These are phyloP conservation scores for Rhineura floridana DNA, from an alignment of 2,113 vertebrate genomes.

Conservation along the genomic window DNA sequence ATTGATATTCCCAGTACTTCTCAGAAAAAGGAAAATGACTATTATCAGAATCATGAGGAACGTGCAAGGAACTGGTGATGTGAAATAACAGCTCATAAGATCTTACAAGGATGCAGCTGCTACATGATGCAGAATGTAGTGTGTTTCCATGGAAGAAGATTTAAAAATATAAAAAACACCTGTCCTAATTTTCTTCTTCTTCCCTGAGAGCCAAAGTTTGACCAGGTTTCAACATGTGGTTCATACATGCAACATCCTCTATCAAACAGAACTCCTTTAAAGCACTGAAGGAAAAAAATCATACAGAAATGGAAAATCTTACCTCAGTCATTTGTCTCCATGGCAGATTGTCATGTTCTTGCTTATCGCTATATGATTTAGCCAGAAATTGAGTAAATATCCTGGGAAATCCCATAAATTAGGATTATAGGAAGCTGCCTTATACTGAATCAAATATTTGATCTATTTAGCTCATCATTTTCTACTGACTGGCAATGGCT, in stretches of 20 bases:
- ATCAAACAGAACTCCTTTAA: background rate
- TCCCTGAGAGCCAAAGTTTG: too few species aligned
- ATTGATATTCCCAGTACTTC: background rate
- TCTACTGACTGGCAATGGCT: background rate
- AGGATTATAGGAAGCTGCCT: background rate
- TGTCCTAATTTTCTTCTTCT: background rate
- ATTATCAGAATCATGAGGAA: background rate
- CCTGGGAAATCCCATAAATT: background rate
- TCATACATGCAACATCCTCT: background rate
- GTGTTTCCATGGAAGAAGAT: background rate
- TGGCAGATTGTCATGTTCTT: background rate
- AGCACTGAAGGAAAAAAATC: background rate
- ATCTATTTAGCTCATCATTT: background rate
- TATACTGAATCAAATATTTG: background rate
- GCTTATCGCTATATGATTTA: background rate
- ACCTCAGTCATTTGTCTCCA: background rate
- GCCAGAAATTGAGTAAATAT: background rate
- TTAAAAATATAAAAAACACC: background rate
- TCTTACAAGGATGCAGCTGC: background rate
- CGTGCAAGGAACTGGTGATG: background rate
- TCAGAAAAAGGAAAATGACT: background rate
- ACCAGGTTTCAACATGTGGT: background rate
- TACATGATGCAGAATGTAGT: too few species aligned
- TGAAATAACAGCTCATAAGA: background rate
- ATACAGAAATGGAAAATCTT: background rate